phyloP scores from a whole-genome alignment of 1,140 invertebrate genomes.

The Ruditapes philippinarum region DNA sequence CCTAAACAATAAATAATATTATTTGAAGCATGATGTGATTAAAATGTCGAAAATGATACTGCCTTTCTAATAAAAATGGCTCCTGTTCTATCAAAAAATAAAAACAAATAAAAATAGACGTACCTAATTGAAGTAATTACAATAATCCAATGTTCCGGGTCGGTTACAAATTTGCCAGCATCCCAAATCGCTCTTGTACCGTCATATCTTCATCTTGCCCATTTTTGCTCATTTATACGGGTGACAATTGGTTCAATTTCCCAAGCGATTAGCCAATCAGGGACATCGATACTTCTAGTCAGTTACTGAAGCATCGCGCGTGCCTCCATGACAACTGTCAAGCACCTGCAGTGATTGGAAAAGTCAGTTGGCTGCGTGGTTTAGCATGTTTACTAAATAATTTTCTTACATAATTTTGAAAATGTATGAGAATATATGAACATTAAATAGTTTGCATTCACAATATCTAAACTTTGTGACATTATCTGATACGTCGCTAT shows the following conservation, averaged over 20 bases:
- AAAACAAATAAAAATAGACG: constrained; percentile 8
- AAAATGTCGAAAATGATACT: too few relatives aligned
- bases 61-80: not conserved
- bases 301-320: constrained; percentile 44
- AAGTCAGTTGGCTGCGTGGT: constrained; percentile 15
- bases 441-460: too few relatives aligned
- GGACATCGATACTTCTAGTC: constrained; percentile 47
- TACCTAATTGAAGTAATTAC: constrained; percentile 42
- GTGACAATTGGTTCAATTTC: constrained; percentile 59
- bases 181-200: constrained; percentile 30
- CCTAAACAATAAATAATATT: too few relatives aligned
- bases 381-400: not conserved
- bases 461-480: too few relatives aligned
- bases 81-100: not conserved
- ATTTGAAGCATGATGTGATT: too few relatives aligned
- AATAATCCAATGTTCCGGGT: constrained; percentile 16
- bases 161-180: constrained; percentile 28
- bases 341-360: constrained; percentile 57
- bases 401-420: constrained; percentile 10
- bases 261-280: constrained; percentile 61
- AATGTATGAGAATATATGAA: not conserved
- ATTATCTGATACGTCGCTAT: too few relatives aligned
- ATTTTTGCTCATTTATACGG: constrained; percentile 66
- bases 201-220: constrained; percentile 15
- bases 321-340: constrained; percentile 50